Evolutionary conservation across 2,113 vertebrate genomes (phyloP).

Genomic region (Charina bottae): DNA sequence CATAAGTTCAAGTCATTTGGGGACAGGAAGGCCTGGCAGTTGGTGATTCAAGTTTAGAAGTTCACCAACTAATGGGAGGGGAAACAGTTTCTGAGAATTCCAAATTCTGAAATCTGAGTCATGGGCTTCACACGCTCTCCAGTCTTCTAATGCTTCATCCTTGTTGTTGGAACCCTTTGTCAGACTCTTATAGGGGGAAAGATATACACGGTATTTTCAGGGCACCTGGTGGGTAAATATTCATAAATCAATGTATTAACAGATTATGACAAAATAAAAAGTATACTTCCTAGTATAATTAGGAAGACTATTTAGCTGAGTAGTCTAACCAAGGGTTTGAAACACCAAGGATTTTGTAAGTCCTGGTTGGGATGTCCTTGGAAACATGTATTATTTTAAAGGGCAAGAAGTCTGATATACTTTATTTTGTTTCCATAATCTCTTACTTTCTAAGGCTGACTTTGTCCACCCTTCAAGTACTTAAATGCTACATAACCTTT

Average conservation of each 20-base stretch:
- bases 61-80: slow-evolving; percentile 73
- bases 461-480: not conserved
- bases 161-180: slow-evolving; percentile 64
- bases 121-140: slow-evolving; percentile 57
- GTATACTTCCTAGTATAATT: slow-evolving; percentile 34
- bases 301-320: slow-evolving; percentile 32
- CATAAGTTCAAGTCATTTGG: slow-evolving; percentile 77
- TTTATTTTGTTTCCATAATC: not conserved
- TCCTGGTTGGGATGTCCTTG: not conserved
- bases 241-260: slow-evolving; percentile 45
- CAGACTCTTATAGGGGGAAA: slow-evolving; percentile 56
- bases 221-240: slow-evolving; percentile 62
- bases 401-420: slow-evolving; percentile 12
- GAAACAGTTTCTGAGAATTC: slow-evolving; percentile 70
- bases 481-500: slow-evolving; percentile 2
- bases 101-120: slow-evolving; percentile 67
- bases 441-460: not conserved
- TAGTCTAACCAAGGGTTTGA: slow-evolving; percentile 29
- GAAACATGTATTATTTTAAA: slow-evolving; percentile 14
- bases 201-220: slow-evolving; percentile 48
- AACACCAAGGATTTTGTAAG: slow-evolving; percentile 3
- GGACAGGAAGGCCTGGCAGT: slow-evolving; percentile 78
- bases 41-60: slow-evolving; percentile 72
- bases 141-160: slow-evolving; percentile 65
- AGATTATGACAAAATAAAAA: slow-evolving; percentile 34